Conservation (phyloP, 2,888 invertebrate species). For the Drosophila algonquin region DNA sequence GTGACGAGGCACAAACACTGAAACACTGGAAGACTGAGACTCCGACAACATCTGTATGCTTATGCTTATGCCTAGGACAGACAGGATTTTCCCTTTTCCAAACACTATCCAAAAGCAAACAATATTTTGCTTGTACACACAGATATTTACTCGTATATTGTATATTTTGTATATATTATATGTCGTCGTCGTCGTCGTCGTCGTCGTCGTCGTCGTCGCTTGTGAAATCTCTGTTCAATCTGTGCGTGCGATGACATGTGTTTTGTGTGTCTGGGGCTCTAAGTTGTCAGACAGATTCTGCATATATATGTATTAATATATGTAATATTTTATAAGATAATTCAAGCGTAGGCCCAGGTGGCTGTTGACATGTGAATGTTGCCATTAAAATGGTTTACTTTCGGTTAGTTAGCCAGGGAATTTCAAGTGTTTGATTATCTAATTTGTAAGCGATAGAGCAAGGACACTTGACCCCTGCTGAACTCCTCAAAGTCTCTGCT, state of each 20-base stretch:
- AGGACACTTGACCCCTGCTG: neutral
- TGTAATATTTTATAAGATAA: constrained; percentile 64
- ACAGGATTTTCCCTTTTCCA: constrained; percentile 62
- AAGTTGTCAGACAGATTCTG: constrained; percentile 53
- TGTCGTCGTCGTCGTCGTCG: constrained; percentile 53
- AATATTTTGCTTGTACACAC: constrained; percentile 45
- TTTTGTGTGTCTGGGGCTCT: constrained; percentile 33
- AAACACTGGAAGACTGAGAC: neutral
- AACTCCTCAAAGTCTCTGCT: neutral
- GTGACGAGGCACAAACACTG: constrained; percentile 55
- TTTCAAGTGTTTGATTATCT: neutral
- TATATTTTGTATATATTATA: constrained; percentile 48
- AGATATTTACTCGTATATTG: constrained; percentile 30
- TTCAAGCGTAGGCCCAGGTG: constrained; percentile 41
- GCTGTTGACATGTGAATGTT: constrained; percentile 59
- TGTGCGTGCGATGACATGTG: constrained; percentile 73
- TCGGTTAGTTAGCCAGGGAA: constrained; percentile 19
- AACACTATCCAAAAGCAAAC: constrained; percentile 69
- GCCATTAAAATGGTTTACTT: constrained; percentile 61
- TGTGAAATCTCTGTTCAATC: constrained; percentile 76
- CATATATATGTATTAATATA: constrained; percentile 22
- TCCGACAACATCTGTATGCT: constrained; percentile 11
- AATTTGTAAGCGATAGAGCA: constrained; percentile 7
- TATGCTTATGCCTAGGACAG: constrained; percentile 28
- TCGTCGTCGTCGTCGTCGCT: constrained; percentile 39